Base-by-base conservation (phyloP, 2,113 vertebrate genomes). In the Scalopus aquaticus region DNA sequence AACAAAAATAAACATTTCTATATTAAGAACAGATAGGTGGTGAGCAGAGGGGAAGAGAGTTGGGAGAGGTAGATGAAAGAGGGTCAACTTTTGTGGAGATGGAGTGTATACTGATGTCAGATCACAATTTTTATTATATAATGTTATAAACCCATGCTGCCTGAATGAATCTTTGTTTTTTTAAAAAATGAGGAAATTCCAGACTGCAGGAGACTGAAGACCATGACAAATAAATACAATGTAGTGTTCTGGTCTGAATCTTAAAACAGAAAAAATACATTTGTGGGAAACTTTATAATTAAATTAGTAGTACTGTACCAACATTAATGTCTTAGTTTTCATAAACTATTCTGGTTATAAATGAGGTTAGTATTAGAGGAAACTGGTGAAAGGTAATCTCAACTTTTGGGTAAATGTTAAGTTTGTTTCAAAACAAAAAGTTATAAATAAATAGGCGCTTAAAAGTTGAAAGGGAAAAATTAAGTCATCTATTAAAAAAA, bases 291-390 rank as follows among this genome's bases (percentile, higher is more conserved):
- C 13, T 12, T 28, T 49, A 4, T 60, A 72, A 32, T 78, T 92
- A 65, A 80, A 67, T 78, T 88, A 35, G 42, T 6, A 80, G 44
- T 62, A 60, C 3, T 35, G 1, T 58, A 80, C 62, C 13, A 58
- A 60, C 32, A 16, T 64, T 88, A 96, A 85, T 51, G 74, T 85
- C 79, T 62, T 81, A 67, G 49, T 74, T 91, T 78, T 84, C 5
- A n/a, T 42, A 94, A 86, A 10, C 39, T 74, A 86, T 9, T 72
- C 11, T 58, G 49, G n/a, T 64, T 82, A 78, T 51, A 3, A 49
- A 65, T 84, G 22, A 65, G 26, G 1, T 72, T 28, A 69, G 60
- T 39, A 44, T 60, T 49, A 79, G 46, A 64, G 11, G 4, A 92
- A 85, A 4, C 49, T 89, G 56, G 20, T 54, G 24, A 92, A 80